Evolutionary conservation across 2,888 invertebrate species (phyloP).

Genomic region (Vanessa cardui): DNA sequence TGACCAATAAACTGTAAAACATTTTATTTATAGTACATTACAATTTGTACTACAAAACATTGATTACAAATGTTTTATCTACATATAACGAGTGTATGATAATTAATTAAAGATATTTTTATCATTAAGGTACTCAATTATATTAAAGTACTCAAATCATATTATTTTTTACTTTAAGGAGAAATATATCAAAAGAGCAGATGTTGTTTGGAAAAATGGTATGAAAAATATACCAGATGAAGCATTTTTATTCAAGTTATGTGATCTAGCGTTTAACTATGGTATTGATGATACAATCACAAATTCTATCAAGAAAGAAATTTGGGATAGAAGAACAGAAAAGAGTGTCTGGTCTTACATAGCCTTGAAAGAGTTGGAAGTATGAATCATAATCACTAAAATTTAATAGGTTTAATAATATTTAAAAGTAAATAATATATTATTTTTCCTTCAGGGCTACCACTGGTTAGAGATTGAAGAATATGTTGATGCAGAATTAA

Average conservation of each 20-base stretch:
- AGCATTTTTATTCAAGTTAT: conserved; percentile 82
- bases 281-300: conserved; percentile 82
- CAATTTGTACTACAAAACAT: too few species aligned
- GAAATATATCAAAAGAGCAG: conserved; percentile 80
- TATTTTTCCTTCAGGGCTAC: conserved; percentile 56
- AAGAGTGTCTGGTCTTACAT: conserved; percentile 73
- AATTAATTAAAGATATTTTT: neutral
- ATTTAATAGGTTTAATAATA: neutral
- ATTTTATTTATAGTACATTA: too few species aligned
- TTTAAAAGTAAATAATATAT: neutral
- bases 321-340: conserved; percentile 62
- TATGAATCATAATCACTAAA: conserved; percentile 42
- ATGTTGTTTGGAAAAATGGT: conserved; percentile 84
- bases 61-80: too few species aligned
- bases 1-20: too few species aligned
- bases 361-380: conserved; percentile 71
- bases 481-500: conserved; percentile 54
- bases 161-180: conserved; percentile 54
- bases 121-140: too few species aligned
- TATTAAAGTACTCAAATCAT: neutral
- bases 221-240: conserved; percentile 81
- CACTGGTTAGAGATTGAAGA: conserved; percentile 72
- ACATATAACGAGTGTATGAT: neutral
- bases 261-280: conserved; percentile 83
- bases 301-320: conserved; percentile 61